These are phyloP conservation scores for Cydia splendana DNA, from an alignment of 1,140 invertebrate species.

Conservation along the genomic window DNA sequence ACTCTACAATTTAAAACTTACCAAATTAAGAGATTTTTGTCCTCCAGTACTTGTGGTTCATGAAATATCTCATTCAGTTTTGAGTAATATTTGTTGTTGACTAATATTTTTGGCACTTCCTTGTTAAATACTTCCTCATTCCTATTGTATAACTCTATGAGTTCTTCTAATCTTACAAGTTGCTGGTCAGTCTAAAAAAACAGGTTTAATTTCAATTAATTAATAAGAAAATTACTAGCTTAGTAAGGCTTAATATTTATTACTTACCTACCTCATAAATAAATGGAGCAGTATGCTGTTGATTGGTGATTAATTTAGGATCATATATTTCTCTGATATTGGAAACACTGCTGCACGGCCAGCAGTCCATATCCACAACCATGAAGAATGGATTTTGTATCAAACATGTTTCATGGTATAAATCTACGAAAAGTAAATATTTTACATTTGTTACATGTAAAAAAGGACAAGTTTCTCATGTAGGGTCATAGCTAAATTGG, in stretches of 20 bases:
- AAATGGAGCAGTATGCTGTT: slow-evolving; percentile 69
- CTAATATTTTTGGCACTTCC: slow-evolving; percentile 79
- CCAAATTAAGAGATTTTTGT: slow-evolving; percentile 58
- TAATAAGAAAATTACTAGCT: not conserved
- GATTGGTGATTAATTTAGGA: slow-evolving; percentile 67
- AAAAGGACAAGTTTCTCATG: not conserved
- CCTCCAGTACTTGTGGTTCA: slow-evolving; percentile 38
- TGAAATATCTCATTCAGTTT: slow-evolving; percentile 54
- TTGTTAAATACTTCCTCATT: slow-evolving; percentile 75
- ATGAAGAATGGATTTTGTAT: slow-evolving; percentile 88
- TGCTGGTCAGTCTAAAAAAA: slow-evolving; percentile 63
- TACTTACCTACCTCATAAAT: slow-evolving; percentile 63
- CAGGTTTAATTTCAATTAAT: slow-evolving; percentile 36
- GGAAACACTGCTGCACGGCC: slow-evolving; percentile 85
- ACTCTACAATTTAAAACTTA: slow-evolving; percentile 18
- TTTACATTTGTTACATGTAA: not conserved
- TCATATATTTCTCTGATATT: slow-evolving; percentile 76
- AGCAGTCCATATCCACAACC: slow-evolving; percentile 87
- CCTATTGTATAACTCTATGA: slow-evolving; percentile 55
- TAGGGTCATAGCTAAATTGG: too few species aligned
- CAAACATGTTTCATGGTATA: slow-evolving; percentile 89
- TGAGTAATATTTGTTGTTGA: slow-evolving; percentile 73
- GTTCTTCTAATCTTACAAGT: slow-evolving; percentile 46
- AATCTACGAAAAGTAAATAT: slow-evolving; percentile 79
- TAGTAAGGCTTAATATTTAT: not conserved